phyloP scores from a whole-genome alignment of 2,888 invertebrate genomes.

The Lithosia quadra region DNA sequence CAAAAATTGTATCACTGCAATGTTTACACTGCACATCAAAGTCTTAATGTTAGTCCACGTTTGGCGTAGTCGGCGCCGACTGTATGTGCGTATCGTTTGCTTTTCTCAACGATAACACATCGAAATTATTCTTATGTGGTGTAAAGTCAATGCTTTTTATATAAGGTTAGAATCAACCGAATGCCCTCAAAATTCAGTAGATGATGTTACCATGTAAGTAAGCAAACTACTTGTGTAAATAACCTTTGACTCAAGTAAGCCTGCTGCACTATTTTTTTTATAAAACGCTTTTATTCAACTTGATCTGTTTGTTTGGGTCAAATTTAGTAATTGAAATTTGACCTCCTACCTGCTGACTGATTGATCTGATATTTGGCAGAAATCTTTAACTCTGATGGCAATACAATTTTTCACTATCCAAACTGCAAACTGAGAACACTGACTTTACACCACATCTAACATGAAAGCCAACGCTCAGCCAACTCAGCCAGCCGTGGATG shows the following conservation, averaged over 20 bases:
- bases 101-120: not conserved
- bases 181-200: no score
- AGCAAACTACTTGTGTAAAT: no score
- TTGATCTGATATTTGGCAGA: no score
- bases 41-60: not conserved
- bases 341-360: no score
- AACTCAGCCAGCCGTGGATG: not conserved
- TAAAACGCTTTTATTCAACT: no score
- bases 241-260: no score
- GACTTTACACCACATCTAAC: slow-evolving; percentile 10
- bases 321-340: no score
- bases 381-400: no score
- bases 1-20: slow-evolving; percentile 16
- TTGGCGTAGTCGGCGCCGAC: not conserved
- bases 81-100: not conserved
- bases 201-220: no score
- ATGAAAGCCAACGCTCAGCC: not conserved
- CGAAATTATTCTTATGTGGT: not conserved
- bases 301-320: no score
- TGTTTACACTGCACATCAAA: slow-evolving; percentile 9
- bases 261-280: no score
- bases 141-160: not conserved
- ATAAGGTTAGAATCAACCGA: not conserved
- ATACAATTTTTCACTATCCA: no score
- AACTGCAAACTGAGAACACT: not conserved